Evolutionary conservation across 2,888 invertebrate species (phyloP).

Genomic region (Cryptus viduatorius): DNA sequence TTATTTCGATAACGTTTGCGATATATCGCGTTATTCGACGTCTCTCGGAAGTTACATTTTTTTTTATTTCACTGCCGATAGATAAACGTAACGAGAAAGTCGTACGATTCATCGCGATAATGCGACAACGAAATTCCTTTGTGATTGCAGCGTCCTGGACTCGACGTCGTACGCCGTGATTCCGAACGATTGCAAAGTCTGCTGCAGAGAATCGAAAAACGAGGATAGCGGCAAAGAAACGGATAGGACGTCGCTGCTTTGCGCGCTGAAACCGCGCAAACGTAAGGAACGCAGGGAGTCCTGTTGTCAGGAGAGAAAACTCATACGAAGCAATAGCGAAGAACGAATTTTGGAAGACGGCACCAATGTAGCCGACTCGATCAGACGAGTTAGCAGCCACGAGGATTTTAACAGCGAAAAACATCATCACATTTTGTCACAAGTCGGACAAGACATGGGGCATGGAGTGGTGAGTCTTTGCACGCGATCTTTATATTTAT

Average conservation of each 20-base stretch:
- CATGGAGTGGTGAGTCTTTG: conserved; percentile 82
- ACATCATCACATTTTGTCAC: conserved; percentile 79
- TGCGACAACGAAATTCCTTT: conserved; percentile 21
- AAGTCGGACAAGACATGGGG: conserved; percentile 82
- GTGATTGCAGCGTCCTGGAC: conserved; percentile 79
- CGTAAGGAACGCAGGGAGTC: conserved; percentile 88
- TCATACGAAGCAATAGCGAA: conserved; percentile 83
- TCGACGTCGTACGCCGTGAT: conserved; percentile 77
- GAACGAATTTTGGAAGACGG: conserved; percentile 81
- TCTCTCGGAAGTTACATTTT: neutral
- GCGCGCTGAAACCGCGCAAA: conserved; percentile 87
- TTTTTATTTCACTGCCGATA: neutral
- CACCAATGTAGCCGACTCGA: conserved; percentile 76
- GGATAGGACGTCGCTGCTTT: conserved; percentile 87
- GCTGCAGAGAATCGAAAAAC: conserved; percentile 80
- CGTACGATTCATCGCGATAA: conserved; percentile 9
- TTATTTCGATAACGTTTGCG: neutral
- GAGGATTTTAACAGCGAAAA: conserved; percentile 86
- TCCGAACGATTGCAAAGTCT: conserved; percentile 80
- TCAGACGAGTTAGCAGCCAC: conserved; percentile 88
- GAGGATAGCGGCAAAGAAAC: conserved; percentile 83
- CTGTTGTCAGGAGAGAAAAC: conserved; percentile 84
- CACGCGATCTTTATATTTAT: neutral
- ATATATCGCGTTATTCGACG: conserved; percentile 5
- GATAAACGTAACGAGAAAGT: neutral